Evolutionary conservation across 2,888 invertebrate genomes (phyloP), one percentile per base, ranked within the genome.

Genomic region (Cotesia congregata): DNA sequence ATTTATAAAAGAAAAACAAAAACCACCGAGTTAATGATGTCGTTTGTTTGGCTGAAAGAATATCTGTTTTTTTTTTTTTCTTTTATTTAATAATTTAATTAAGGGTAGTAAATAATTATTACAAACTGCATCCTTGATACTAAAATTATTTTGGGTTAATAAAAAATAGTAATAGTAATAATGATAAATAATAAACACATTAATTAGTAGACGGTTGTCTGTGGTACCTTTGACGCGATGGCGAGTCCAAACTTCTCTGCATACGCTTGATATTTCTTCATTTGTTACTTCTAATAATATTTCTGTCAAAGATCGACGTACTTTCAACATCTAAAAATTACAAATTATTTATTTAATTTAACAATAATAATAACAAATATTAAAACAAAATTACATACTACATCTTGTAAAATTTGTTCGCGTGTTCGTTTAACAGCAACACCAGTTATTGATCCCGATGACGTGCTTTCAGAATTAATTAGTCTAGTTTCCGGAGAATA

Each of bases 231-330:
- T 95, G 88, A 91, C 89, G 91, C 93, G 92, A 87, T 93, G 93
- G 91, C 93, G 94, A 91, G 93, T 94, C 90, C 94, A 92, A 89
- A 96, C 95, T 91, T 97, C 97, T 90, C 93, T 93, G 90, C 96
- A 96, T 87, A 97, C 93, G 86, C 91, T 91, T 86, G 93, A 91
- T 88, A 98, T 96, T 92, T 97, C 96, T 90, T 94, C 94, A 90
- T 95, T 96, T 38, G 98, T 98, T 85, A 98, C 98, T 90, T 97
- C 97, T 85, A 98, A 92, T 79, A 99, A 93, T 86, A 98, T 95
- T 91, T 98, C 97, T 41, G 98, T 98, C 90, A 98, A 92, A 83
- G 95, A 94, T 80, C 94, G 93, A 79, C 98, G 93, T 72, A 98
- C 96, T 87, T 94, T 93, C 88, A 95, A 90, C 96, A 98, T 97